Evolutionary conservation across 2,888 invertebrate genomes (phyloP).

Genomic region (Iselma pallidipennis): DNA sequence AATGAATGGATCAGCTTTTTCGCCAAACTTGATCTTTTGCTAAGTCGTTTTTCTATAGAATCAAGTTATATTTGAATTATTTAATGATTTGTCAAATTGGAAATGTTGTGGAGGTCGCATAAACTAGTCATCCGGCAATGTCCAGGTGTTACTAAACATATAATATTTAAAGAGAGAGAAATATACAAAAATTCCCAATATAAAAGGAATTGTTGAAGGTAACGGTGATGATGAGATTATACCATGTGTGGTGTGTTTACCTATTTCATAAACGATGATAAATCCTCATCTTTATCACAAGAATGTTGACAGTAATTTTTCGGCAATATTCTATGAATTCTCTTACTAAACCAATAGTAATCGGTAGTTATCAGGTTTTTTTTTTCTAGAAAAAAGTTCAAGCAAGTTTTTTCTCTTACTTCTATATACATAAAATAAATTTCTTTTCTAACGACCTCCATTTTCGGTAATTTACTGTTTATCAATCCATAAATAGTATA

Average conservation of each 20-base stretch:
- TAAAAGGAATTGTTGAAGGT: not conserved
- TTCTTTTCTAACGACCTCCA: no score
- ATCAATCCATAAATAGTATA: no score
- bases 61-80: constrained; percentile 1
- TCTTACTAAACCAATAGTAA: not conserved
- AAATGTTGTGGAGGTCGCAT: not conserved
- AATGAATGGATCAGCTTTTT: constrained; percentile 10
- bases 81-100: not conserved
- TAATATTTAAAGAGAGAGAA: constrained; percentile 4
- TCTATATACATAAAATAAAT: no score
- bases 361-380: not conserved
- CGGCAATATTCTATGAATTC: not conserved
- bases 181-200: not conserved
- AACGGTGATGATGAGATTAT: not conserved
- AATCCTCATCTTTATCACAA: not conserved
- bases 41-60: not conserved
- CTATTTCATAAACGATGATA: not conserved
- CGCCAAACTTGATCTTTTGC: constrained; percentile 2
- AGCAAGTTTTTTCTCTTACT: no score
- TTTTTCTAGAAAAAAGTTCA: not conserved
- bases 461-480: no score
- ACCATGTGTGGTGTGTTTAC: not conserved
- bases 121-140: constrained; percentile 14
- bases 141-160: constrained; percentile 20
- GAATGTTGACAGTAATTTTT: not conserved